A percentile compares a stretch with the other conserved stretches of the same genome.
These are phyloP conservation scores for Synergus itoensis DNA, from an alignment of 2,888 invertebrate genomes.

Conservation along the genomic window DNA sequence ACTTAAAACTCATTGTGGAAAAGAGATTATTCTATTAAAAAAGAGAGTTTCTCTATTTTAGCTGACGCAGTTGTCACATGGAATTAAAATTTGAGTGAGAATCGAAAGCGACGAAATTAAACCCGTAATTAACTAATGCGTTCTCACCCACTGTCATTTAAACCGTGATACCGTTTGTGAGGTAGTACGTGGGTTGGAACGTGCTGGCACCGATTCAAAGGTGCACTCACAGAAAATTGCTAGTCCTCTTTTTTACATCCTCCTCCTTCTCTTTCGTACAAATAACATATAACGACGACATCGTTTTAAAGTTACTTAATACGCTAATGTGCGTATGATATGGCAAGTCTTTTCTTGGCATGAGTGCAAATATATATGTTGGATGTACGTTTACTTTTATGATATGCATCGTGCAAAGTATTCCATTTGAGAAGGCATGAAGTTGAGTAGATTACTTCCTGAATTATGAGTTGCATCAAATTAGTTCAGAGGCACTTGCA, in stretches of 20 bases:
- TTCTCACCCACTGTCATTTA: slow-evolving; percentile 44
- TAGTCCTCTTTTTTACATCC: slow-evolving; percentile 55
- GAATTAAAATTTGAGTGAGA: slow-evolving; percentile 14
- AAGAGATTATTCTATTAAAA: too few relatives aligned
- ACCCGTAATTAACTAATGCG: slow-evolving; percentile 66
- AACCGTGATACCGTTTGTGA: slow-evolving; percentile 49
- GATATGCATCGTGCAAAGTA: slow-evolving; percentile 25
- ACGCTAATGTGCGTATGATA: slow-evolving; percentile 55
- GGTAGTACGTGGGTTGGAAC: slow-evolving; percentile 58
- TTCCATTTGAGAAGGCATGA: slow-evolving; percentile 30
- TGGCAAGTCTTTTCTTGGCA: slow-evolving; percentile 1
- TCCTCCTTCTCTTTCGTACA: slow-evolving; percentile 38
- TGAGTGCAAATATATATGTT: slow-evolving; percentile 25
- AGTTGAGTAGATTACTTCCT: background rate
- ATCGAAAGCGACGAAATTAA: slow-evolving; percentile 47
- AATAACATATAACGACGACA: slow-evolving; percentile 40
- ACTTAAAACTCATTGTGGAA: too few relatives aligned
- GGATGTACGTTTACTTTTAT: slow-evolving; percentile 18
- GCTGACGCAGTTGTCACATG: background rate
- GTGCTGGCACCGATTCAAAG: slow-evolving; percentile 74
- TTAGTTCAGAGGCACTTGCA: slow-evolving; percentile 1
- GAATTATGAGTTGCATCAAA: background rate
- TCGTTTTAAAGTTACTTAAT: slow-evolving; percentile 59
- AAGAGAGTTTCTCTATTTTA: background rate
- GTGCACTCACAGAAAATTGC: slow-evolving; percentile 70